phyloP scores from a whole-genome alignment of 2,797 vertebrate species.

The Heteromormyrus szaboi region DNA sequence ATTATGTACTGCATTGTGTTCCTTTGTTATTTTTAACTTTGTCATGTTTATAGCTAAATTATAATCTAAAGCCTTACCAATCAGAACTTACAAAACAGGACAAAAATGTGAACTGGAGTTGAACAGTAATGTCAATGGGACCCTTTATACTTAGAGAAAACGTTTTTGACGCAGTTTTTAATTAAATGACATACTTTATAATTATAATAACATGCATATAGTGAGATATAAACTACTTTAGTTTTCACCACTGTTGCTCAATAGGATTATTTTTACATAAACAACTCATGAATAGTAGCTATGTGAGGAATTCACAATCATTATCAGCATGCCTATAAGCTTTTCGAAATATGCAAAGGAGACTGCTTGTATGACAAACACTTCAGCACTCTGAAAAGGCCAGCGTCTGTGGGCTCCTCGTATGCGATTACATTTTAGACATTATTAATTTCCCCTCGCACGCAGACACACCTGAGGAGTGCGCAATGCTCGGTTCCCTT shows the following conservation, averaged over 20 bases:
- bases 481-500: conserved; percentile 51
- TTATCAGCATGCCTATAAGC: background rate
- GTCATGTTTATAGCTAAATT: background rate
- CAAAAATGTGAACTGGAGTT: background rate
- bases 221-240: background rate
- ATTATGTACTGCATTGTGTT: background rate
- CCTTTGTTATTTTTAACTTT: background rate
- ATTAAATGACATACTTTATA: background rate
- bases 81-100: background rate
- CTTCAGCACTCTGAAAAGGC: background rate
- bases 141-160: background rate
- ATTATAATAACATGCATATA: background rate
- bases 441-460: conserved; percentile 7
- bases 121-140: background rate
- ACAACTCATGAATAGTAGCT: background rate
- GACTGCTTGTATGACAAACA: background rate
- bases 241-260: background rate
- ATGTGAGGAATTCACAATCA: conserved; percentile 3
- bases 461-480: conserved; percentile 44
- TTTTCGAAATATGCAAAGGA: background rate
- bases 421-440: background rate
- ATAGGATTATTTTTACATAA: background rate
- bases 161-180: background rate
- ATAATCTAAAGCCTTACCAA: background rate
- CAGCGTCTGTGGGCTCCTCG: background rate